Conservation (phyloP, 2,888 invertebrate genomes). For the Troides aeacus region DNA sequence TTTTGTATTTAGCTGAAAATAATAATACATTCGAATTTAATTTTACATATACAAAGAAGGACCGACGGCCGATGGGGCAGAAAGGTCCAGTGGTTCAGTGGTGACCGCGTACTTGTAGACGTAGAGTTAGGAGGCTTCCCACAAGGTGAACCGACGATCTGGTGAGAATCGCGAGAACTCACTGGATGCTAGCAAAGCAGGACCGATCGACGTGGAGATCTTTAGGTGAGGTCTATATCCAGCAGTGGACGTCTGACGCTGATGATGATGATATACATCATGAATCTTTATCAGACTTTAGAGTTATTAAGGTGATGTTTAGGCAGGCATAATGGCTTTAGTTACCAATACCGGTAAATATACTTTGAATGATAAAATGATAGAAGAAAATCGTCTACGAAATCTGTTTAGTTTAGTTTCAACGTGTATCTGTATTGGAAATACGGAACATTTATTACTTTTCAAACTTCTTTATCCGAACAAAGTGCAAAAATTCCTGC, state of each 20-base stretch:
- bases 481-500: conserved; percentile 25
- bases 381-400: background rate
- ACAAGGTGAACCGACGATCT: too few species aligned
- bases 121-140: too few species aligned
- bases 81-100: too few species aligned
- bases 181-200: too few species aligned
- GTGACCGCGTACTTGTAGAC: too few species aligned
- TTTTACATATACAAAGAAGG: background rate
- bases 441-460: conserved; percentile 26
- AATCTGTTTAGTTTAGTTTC: background rate
- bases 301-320: background rate
- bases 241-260: too few species aligned
- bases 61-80: too few species aligned
- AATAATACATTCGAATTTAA: background rate
- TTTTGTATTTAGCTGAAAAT: background rate
- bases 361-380: background rate
- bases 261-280: too few species aligned
- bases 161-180: too few species aligned
- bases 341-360: background rate
- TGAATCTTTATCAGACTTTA: too few species aligned
- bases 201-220: too few species aligned
- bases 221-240: too few species aligned
- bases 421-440: conserved; percentile 17
- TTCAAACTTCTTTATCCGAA: conserved; percentile 22
- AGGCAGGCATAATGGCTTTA: background rate